Evolutionary conservation across 2,888 invertebrate species (phyloP).

Genomic region (Lasioglossum villosulum): DNA sequence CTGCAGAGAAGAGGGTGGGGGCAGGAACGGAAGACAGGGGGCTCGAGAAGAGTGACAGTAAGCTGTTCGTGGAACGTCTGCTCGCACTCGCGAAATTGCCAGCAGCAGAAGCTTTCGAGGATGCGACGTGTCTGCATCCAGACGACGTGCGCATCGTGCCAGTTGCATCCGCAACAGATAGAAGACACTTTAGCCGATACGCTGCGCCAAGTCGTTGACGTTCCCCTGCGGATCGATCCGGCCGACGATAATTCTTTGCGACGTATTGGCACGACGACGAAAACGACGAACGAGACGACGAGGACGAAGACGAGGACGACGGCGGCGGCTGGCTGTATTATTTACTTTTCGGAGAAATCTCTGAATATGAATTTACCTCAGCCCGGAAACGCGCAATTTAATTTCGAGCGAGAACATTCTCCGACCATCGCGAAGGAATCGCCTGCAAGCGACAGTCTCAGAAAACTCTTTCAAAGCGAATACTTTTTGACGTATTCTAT

Average conservation of each 20-base stretch:
- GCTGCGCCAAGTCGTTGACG: slow-evolving; percentile 67
- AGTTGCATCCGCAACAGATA: slow-evolving; percentile 72
- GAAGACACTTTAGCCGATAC: slow-evolving; percentile 73
- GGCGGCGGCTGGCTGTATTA: slow-evolving; percentile 43
- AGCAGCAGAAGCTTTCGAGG: slow-evolving; percentile 67
- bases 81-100: slow-evolving; percentile 71
- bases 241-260: slow-evolving; percentile 56
- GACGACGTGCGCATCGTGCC: slow-evolving; percentile 56
- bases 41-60: slow-evolving; percentile 61
- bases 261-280: slow-evolving; percentile 35
- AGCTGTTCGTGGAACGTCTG: slow-evolving; percentile 63
- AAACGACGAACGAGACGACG: not conserved
- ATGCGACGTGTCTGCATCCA: slow-evolving; percentile 66
- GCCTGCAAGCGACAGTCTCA: not conserved
- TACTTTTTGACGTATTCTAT: not conserved
- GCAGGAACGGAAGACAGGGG: not conserved
- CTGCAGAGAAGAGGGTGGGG: not conserved
- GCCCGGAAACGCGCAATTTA: slow-evolving; percentile 5
- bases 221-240: slow-evolving; percentile 62
- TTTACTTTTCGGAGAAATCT: slow-evolving; percentile 43
- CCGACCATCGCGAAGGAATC: not conserved
- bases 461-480: not conserved
- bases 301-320: not conserved
- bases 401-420: slow-evolving; percentile 1
- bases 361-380: not conserved